Base-by-base conservation (phyloP, 1,140 invertebrate genomes). In the Phymastichus coffea region DNA sequence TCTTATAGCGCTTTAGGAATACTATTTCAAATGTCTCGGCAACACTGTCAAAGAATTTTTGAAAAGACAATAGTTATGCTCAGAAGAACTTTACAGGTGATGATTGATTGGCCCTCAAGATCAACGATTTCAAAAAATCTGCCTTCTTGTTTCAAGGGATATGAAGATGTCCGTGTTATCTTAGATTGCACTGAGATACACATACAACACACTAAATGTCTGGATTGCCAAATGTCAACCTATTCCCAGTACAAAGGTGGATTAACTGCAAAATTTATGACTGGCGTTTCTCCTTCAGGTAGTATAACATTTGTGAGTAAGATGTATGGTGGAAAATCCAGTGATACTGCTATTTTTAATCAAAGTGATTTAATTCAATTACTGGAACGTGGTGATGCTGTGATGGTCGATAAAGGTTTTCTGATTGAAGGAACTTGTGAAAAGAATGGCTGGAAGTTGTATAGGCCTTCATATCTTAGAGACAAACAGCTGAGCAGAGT, bases 261-360 rank as follows among this genome's bases (percentile, higher is more conserved):
- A 19, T 59, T 66, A 35, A 78, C 72, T 10, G 56, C 66, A 8
- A 79, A 76, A 63, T 65, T 65, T 44, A 61, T 78, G 44, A 65
- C 73, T 22, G 68, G 67, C 8, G 66, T 77, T 26, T 59, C 68
- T 17, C 76, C 59, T 15, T 52, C 28, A 30, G 74, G 72, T 26
- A 23, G 67, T 12, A 68, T 76, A 25, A 57, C 55, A 14, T 79
- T 65, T 63, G 33, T 75, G 2, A 71, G 65, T 8, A 44, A 65
- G 17, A 53, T 46, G 12, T 76, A 67, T 63, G 69, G 70, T 6
- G 71, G 70, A 2, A 43, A 65, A 46, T 26, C 62, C 8, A 69
- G 66, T 14, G 74, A 77, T 54, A 70, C 67, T 49, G 57, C 46
- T 20, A 67, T 76, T 17, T 70, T 70, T 22, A 48, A 61, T 15